Base-by-base conservation (phyloP, 2,797 vertebrate genomes). In the Phoxinus dragarum region DNA sequence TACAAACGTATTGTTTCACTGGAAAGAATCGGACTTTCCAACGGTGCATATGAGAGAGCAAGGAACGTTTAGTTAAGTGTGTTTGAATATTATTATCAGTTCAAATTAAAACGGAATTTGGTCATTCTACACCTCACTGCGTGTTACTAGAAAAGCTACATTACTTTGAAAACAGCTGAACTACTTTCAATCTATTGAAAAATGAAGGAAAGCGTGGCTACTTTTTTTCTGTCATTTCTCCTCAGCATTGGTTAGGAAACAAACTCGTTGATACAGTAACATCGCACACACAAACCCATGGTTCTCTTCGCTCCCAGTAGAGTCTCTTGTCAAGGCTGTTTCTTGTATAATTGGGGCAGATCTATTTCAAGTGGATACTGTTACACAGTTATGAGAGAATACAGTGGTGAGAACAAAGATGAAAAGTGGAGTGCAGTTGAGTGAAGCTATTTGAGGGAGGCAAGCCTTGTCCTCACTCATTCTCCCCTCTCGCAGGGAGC, bases 351-450 rank as follows among this genome's bases (percentile, higher is more conserved):
- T 84, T 86, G 85, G 66, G 36, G 23, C 38, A 79, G 85, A 88
- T 81, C 78, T 87, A 66, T 84, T 81, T 80, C 52, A 81, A 59
- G 82, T 88, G 74, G 54, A 74, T 75, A 84, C 84, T 82, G 85
- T 83, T 86, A 80, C 69, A 40, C 34, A 69, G 54, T 56, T 73
- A 54, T 78, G 73, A 42, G 66, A 81, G 74, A 80, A 67, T 85
- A 73, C 47, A 84, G 64, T 67, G 61, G 31, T 21, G 31, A 59
- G 86, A 81, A 84, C 72, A 76, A 81, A 76, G 71, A 76, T 61
- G 42, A 47, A 68, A 67, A 47, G 79, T 11, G 36, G 38, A 80
- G 69, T 78, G 40, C 19, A 38, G 64, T 81, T n/a, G 59, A 69
- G 38, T 68, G 74, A 79, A 67, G 36, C 72, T 49, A 47, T 77